Percentiles rank a stretch among this genome's conserved stretches.
These are phyloP conservation scores for Melopsittacus undulatus DNA, from an alignment of 2,797 vertebrate species.

Conservation along the genomic window DNA sequence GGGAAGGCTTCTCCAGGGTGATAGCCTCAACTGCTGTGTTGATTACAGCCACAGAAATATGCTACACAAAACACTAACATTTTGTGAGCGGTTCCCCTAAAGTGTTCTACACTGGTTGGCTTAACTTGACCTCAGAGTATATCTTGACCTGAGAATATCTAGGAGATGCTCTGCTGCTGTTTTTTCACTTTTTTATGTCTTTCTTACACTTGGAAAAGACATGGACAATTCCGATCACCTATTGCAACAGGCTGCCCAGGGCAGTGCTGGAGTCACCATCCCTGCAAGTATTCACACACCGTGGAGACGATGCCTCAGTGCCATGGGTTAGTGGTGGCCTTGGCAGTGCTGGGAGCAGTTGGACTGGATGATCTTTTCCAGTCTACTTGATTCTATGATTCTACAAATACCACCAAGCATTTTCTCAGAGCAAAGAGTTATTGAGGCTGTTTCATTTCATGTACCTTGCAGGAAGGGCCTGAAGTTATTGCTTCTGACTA, in stretches of 20 bases:
- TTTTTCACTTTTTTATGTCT: background rate
- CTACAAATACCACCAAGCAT: background rate
- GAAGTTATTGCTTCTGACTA: background rate
- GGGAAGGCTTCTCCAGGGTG: background rate
- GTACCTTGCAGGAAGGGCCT: background rate
- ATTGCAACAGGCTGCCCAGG: background rate
- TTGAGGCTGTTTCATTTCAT: background rate
- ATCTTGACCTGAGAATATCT: background rate
- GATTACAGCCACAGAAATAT: background rate
- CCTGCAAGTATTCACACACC: background rate
- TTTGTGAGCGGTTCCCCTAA: background rate
- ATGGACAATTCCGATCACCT: background rate
- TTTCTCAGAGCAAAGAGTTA: background rate
- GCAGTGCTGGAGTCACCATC: background rate
- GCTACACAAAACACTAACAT: background rate
- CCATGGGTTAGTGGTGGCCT: background rate
- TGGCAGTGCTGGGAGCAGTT: background rate
- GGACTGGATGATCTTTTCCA: background rate
- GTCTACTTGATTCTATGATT: background rate
- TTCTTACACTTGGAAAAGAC: background rate
- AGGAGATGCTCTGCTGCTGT: background rate
- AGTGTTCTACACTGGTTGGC: background rate
- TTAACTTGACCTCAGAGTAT: background rate
- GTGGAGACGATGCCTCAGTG: background rate
- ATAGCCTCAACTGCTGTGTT: background rate